Evolutionary conservation across 2,113 vertebrate species (phyloP), one percentile per base, ranked within the genome.

Genomic region (Hippoglossus stenolepis): DNA sequence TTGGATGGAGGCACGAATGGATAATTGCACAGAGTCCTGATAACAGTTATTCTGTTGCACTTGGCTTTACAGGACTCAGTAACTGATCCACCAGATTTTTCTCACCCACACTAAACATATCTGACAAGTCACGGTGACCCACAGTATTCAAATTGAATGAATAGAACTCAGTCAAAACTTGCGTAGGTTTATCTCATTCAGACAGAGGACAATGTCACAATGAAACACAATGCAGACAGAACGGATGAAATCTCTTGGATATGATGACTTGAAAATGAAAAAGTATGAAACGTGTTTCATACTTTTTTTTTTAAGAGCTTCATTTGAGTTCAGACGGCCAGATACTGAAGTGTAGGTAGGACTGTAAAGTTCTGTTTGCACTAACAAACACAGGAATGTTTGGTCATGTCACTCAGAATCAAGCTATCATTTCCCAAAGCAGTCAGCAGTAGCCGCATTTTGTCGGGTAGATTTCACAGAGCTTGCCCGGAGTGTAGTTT

Each of bases 401-500:
- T 4, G 12, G 14, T 56, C 20, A 59, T 69, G 45, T 71, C 57
- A 77, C 12, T 51, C 12, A 6, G 14, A 47, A 64, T 8, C 18
- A 47, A 57, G 62, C 21, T 6, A 6, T 62, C 28, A 1, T 20
- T 20, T 72, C 56, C 53, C 5, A 23, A 49, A 23, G 23, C 3
- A 15, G 64, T 51, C 23, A 63, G 51, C 45, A 58, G 73, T 65
- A 47, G 15, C 20, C 6, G 5, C 0, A 2, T 56, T 69, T 68
- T 79, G 66, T 67, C 12, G 26, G 65, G 43, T 43, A 20, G 75
- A 66, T 79, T 86, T 74, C 79, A 63, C 58, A 79, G 65, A 78
- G 58, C 76, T 23, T 49, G 60, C 66, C 51, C 57, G 5, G 67
- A 72, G 60, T 82, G 64, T 68, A 75, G 75, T 87, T 88, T 81